These are phyloP conservation scores for Pantala flavescens DNA, from an alignment of 1,140 invertebrate genomes.

Conservation along the genomic window DNA sequence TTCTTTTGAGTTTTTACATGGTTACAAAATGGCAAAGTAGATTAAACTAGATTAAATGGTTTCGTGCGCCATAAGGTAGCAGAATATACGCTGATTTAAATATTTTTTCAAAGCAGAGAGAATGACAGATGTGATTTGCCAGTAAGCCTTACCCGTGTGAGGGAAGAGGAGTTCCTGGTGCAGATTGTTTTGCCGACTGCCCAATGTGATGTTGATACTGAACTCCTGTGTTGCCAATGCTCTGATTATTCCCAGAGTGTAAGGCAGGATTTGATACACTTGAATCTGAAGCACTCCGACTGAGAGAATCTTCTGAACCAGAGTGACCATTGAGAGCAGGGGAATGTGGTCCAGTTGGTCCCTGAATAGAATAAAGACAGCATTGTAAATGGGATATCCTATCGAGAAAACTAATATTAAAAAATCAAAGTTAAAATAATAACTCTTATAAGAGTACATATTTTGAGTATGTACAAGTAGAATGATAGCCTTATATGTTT, in stretches of 20 bases:
- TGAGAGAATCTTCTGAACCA: constrained; percentile 72
- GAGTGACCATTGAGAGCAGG: neutral
- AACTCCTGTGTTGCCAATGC: neutral
- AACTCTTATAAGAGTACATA: too few relatives aligned
- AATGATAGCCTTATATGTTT: too few relatives aligned
- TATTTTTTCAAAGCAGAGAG: too few relatives aligned
- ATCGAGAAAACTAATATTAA: too few relatives aligned
- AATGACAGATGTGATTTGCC: neutral
- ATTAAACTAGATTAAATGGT: too few relatives aligned
- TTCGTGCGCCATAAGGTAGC: too few relatives aligned
- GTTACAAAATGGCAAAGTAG: too few relatives aligned
- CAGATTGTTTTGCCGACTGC: constrained; percentile 44
- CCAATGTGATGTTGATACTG: constrained; percentile 19
- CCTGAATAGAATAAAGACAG: constrained; percentile 32
- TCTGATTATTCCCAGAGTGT: constrained; percentile 26
- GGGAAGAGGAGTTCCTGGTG: constrained; percentile 58
- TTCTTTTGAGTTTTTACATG: too few relatives aligned
- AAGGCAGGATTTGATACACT: constrained; percentile 61
- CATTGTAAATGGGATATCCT: too few relatives aligned
- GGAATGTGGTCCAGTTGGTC: neutral
- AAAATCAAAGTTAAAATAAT: too few relatives aligned
- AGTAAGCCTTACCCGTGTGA: constrained; percentile 51
- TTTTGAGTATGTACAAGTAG: too few relatives aligned
- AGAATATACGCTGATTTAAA: too few relatives aligned
- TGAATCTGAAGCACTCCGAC: constrained; percentile 77